phyloP scores from a whole-genome alignment of 2,113 vertebrate species.

The Brachypteracias leptosomus region DNA sequence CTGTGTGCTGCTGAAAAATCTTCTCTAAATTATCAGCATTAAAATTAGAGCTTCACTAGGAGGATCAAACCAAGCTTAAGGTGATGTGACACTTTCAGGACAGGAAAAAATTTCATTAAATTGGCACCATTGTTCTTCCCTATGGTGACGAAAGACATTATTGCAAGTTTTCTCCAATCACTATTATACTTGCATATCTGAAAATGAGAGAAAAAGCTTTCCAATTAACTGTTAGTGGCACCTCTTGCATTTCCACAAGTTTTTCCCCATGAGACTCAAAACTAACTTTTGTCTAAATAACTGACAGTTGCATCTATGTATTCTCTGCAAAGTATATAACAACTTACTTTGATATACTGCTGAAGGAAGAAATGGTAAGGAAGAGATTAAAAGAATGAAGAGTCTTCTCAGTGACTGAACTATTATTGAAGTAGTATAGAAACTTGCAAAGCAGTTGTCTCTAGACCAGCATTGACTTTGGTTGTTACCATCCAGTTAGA shows the following conservation, averaged over 20 bases:
- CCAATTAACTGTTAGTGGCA: slow-evolving; percentile 36
- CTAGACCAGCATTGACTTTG: background rate
- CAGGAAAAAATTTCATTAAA: background rate
- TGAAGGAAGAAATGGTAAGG: background rate
- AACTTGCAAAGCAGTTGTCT: background rate
- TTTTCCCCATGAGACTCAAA: background rate
- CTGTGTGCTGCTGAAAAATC: background rate
- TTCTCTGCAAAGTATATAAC: background rate
- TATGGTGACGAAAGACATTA: slow-evolving; percentile 51
- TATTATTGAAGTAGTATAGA: background rate
- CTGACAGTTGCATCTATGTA: background rate
- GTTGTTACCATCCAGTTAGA: background rate
- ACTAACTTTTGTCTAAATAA: background rate
- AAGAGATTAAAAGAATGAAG: background rate
- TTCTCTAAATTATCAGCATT: background rate
- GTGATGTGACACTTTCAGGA: background rate
- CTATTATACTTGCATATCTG: background rate
- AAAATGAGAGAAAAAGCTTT: slow-evolving; percentile 36
- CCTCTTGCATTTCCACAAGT: slow-evolving; percentile 12
- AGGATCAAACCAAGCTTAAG: background rate
- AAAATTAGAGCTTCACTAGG: background rate
- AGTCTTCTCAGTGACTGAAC: background rate
- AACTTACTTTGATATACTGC: background rate
- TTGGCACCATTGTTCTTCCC: slow-evolving; percentile 11
- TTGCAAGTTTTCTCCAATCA: slow-evolving; percentile 27